phyloP scores from a whole-genome alignment of 2,113 vertebrate species.

The Vimba vimba region DNA sequence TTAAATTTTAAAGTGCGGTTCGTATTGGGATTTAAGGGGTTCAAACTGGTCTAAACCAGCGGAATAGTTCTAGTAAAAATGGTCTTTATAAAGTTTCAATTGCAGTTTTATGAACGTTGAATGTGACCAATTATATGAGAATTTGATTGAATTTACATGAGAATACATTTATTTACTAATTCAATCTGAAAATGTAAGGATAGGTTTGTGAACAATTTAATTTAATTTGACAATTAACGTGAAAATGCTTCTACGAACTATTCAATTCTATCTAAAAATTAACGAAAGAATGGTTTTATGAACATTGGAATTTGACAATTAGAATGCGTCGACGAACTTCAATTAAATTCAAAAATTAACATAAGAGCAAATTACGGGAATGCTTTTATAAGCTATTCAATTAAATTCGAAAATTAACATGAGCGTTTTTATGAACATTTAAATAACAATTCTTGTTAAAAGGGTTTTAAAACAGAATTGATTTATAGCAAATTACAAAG shows the following conservation, averaged over 20 bases:
- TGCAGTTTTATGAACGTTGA: not conserved
- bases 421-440: no score
- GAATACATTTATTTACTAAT: not conserved
- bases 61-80: not conserved
- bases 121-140: not conserved
- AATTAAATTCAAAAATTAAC: not conserved
- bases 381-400: not conserved
- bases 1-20: not conserved
- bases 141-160: not conserved
- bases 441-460: no score
- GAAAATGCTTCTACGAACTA: not conserved
- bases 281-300: no score
- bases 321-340: not conserved
- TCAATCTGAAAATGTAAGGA: not conserved
- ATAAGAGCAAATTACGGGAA: no score
- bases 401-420: not conserved
- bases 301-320: no score
- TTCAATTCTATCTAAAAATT: not conserved
- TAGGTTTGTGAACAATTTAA: not conserved
- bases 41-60: not conserved
- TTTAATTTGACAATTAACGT: not conserved
- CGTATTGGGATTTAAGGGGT: not conserved
- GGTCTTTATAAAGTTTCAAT: not conserved
- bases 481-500: no score
- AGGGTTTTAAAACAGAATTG: no score